Base-by-base conservation (phyloP, 2,113 vertebrate species). In the Bostrychus sinensis region DNA sequence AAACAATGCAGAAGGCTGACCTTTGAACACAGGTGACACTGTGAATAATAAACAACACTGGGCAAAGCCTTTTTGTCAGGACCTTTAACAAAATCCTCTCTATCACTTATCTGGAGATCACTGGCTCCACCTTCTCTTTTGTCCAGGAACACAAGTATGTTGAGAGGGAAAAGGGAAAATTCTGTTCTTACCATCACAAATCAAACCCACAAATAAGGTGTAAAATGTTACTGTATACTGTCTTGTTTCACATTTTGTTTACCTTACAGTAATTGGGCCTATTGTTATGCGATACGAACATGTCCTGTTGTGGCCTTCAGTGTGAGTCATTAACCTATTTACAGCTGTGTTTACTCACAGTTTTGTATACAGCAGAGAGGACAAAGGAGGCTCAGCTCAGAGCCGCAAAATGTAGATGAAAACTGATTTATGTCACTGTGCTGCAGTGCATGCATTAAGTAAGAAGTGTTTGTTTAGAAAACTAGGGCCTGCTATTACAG, bases 281-380 rank as follows among this genome's bases (percentile, higher is more conserved):
- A 12, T 51, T 28, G 25, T 34, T 11, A 19, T 10, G 9, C 1
- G 34, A 42, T 48, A 19, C 28, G 56, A 53, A 43, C 0, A 46
- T 28, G 46, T 16, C 70, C 56, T 51, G 68, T 51, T 66, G 59
- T 26, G 10, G 19, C 17, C 3, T 45, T 45, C 51, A 50, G n/a
- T n/a, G 51, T 48, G 41, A 1, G 50, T 56, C 55, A 62, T 67
- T 66, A 72, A 32, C 70, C 65, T 1, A 60, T 62, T 82, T 22
- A 20, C 25, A 45, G 63, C 37, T 53, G 5, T 19, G 54, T 38
- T 36, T 1, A 12, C 16, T 48, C 19, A 32, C 41, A 59, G 46
- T 43, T 54, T 56, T 55, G 42, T 70, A 45, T 55, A 61, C 12
- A 17, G 37, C 7, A 1, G 14, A n/a, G 28, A 53, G 42, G 43